phyloP scores from a whole-genome alignment of 2,797 vertebrate genomes.

The Furcifer pardalis region DNA sequence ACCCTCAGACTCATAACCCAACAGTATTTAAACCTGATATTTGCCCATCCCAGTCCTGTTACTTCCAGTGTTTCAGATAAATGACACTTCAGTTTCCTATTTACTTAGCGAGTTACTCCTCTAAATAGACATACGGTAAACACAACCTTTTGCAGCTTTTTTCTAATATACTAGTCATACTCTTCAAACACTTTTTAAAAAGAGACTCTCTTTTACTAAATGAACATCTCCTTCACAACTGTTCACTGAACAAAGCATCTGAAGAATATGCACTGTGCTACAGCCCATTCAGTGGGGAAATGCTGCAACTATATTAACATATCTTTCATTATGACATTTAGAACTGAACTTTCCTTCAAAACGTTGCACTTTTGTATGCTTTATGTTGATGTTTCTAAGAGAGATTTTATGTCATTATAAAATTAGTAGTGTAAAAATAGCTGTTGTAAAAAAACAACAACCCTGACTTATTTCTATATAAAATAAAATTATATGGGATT shows the following conservation, averaged over 20 bases:
- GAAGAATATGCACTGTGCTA: conserved; percentile 61
- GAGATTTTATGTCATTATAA: conserved; percentile 83
- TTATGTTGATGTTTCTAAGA: conserved; percentile 83
- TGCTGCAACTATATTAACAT: conserved; percentile 72
- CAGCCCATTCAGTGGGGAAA: conserved; percentile 65
- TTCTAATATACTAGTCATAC: conserved; percentile 22
- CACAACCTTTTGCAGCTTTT: conserved; percentile 60
- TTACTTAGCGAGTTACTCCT: conserved; percentile 49
- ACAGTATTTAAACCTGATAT: conserved; percentile 56
- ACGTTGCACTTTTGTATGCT: conserved; percentile 84
- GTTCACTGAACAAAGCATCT: conserved; percentile 38
- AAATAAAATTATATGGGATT: conserved; percentile 81
- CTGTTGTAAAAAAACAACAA: conserved; percentile 76
- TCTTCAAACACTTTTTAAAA: conserved; percentile 21
- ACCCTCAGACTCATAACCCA: conserved; percentile 57
- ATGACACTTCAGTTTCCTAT: conserved; percentile 66
- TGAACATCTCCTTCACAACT: conserved; percentile 36
- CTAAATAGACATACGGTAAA: conserved; percentile 61
- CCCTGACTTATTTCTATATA: conserved; percentile 82
- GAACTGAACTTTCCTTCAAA: conserved; percentile 75
- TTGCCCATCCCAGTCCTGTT: conserved; percentile 15
- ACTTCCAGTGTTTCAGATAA: conserved; percentile 35
- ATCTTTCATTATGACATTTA: conserved; percentile 71
- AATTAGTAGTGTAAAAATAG: conserved; percentile 81
- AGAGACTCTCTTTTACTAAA: conserved; percentile 38